phyloP scores from a whole-genome alignment of 2,888 invertebrate species.

The Mallateleia sp. region DNA sequence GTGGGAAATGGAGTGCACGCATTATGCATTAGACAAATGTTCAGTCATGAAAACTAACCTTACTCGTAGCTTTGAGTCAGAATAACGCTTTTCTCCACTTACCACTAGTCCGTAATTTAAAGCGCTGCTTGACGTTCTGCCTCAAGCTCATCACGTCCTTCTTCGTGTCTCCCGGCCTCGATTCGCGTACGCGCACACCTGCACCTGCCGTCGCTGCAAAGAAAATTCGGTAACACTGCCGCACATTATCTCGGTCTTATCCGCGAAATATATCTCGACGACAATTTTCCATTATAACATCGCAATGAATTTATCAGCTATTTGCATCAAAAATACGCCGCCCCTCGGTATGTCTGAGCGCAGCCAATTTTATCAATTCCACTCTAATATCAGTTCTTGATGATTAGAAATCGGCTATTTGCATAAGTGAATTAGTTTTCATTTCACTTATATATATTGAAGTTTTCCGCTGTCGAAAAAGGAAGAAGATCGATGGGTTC shows the following conservation, averaged over 20 bases:
- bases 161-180: conserved; percentile 33
- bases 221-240: conserved; percentile 16
- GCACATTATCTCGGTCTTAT: conserved; percentile 18
- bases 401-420: no score
- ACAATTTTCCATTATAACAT: conserved; percentile 28
- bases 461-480: no score
- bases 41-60: conserved; percentile 84
- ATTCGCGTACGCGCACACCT: conserved; percentile 29
- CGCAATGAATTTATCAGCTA: conserved; percentile 19
- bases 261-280: conserved; percentile 8
- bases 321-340: conserved; percentile 11
- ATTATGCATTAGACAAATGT: conserved; percentile 85
- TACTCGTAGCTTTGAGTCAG: conserved; percentile 82
- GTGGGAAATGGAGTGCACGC: conserved; percentile 83
- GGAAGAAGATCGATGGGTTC: no score
- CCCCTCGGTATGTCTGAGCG: not conserved
- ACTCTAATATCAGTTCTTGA: no score
- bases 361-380: not conserved
- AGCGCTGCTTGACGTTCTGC: conserved; percentile 37
- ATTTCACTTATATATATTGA: no score
- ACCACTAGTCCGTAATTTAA: conserved; percentile 71
- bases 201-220: conserved; percentile 1
- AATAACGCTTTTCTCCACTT: conserved; percentile 80
- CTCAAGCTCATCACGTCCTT: conserved; percentile 32
- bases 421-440: no score